These are phyloP conservation scores for Brachylomia viminalis DNA, from an alignment of 2,888 invertebrate genomes.

Conservation along the genomic window DNA sequence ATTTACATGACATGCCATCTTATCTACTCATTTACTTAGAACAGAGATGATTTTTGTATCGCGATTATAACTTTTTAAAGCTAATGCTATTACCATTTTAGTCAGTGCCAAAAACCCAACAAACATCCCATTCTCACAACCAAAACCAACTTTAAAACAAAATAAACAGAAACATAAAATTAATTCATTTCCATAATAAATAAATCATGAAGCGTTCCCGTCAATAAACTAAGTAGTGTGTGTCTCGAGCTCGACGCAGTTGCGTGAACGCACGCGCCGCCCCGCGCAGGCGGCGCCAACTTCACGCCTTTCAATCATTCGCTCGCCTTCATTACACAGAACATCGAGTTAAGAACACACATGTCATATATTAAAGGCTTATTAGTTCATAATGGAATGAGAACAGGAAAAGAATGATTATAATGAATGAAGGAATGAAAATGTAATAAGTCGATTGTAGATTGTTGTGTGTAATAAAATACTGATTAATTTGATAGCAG, in stretches of 20 bases:
- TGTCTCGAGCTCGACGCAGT: conserved; percentile 51
- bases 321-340: conserved; percentile 51
- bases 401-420: neutral
- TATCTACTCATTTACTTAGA: neutral
- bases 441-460: neutral
- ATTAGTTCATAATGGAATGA: conserved; percentile 2
- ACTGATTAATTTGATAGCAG: neutral
- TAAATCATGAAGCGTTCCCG: conserved; percentile 43
- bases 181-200: conserved; percentile 29
- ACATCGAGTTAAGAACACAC: conserved; percentile 42
- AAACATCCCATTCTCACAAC: neutral
- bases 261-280: conserved; percentile 73
- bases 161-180: neutral
- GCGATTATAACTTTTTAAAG: too few relatives aligned
- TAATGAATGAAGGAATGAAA: neutral
- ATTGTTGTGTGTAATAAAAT: neutral
- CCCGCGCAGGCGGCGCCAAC: conserved; percentile 72
- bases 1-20: too few relatives aligned
- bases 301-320: conserved; percentile 72
- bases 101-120: too few relatives aligned
- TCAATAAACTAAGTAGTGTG: conserved; percentile 42
- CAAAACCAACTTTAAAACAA: neutral
- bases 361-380: conserved; percentile 24
- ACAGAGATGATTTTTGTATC: neutral
- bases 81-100: neutral